A percentile compares a stretch with the other conserved stretches of the same genome.
Evolutionary conservation across 1,140 invertebrate species (phyloP).

Genomic region (Dolichoris vasculosae): DNA sequence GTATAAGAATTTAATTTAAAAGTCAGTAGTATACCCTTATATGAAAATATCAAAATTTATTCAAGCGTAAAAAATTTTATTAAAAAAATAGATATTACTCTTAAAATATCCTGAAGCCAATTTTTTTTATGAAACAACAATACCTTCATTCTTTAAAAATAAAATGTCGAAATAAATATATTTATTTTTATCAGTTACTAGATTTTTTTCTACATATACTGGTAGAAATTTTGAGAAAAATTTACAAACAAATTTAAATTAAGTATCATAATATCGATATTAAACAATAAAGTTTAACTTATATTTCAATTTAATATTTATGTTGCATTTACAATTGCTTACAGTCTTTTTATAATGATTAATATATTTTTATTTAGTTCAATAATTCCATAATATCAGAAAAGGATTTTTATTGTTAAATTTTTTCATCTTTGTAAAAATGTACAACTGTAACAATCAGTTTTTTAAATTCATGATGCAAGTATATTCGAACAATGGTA

Average conservation of each 20-base stretch:
- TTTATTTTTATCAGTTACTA: conserved; percentile 7
- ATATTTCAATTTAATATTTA: not conserved
- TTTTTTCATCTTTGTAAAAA: no score
- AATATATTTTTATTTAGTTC: not conserved
- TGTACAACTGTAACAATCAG: no score
- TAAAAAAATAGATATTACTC: no score
- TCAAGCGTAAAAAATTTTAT: not conserved
- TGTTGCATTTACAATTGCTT: not conserved
- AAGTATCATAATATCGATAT: not conserved
- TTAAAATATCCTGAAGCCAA: no score
- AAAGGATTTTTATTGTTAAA: no score
- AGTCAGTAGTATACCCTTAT: not conserved
- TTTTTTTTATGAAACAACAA: no score
- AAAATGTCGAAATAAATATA: not conserved
- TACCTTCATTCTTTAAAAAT: not conserved
- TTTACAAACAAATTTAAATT: not conserved
- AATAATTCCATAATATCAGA: no score
- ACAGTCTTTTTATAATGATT: not conserved
- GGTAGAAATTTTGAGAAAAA: no score
- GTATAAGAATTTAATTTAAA: not conserved
- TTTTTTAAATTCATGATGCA: no score
- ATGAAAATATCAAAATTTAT: not conserved
- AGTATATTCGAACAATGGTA: no score
- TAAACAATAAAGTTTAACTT: not conserved
- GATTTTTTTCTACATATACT: not conserved